phyloP scores from a whole-genome alignment of 2,113 vertebrate species.

The Symphodus melops region DNA sequence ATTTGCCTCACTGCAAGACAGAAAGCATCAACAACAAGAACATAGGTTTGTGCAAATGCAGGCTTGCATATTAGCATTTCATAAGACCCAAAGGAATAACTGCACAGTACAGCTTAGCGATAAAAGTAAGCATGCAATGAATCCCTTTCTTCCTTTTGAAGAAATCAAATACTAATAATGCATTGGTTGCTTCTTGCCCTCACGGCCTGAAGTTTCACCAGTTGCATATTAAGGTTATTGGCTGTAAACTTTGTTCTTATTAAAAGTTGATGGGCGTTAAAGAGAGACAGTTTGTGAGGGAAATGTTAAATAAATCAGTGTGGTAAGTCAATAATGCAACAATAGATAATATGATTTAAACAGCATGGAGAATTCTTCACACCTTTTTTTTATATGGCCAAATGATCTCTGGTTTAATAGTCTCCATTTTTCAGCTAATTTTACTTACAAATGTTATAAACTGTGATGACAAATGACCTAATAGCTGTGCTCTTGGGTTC shows the following conservation, averaged over 20 bases:
- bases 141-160: conserved; percentile 61
- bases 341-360: neutral
- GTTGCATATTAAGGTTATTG: conserved; percentile 57
- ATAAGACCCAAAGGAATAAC: conserved; percentile 74
- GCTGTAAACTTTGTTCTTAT: conserved; percentile 51
- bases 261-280: conserved; percentile 21
- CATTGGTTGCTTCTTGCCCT: conserved; percentile 40
- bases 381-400: conserved; percentile 2
- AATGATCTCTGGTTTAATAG: conserved; percentile 23
- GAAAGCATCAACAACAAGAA: conserved; percentile 73
- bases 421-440: conserved; percentile 28
- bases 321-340: too few species aligned
- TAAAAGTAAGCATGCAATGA: conserved; percentile 81
- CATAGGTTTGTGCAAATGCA: conserved; percentile 75
- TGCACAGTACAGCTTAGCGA: conserved; percentile 75
- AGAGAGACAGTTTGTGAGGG: neutral
- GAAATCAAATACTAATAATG: conserved; percentile 53
- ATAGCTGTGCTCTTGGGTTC: conserved; percentile 2
- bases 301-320: neutral
- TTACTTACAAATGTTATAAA: too few species aligned
- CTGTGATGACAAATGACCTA: neutral
- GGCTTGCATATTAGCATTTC: conserved; percentile 74
- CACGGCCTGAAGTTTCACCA: conserved; percentile 25
- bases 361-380: too few species aligned
- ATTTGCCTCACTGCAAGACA: conserved; percentile 78